A percentile compares a stretch with the other conserved stretches of the same genome.
phyloP scores from a whole-genome alignment of 2,797 vertebrate genomes.

The Thamnophis elegans region DNA sequence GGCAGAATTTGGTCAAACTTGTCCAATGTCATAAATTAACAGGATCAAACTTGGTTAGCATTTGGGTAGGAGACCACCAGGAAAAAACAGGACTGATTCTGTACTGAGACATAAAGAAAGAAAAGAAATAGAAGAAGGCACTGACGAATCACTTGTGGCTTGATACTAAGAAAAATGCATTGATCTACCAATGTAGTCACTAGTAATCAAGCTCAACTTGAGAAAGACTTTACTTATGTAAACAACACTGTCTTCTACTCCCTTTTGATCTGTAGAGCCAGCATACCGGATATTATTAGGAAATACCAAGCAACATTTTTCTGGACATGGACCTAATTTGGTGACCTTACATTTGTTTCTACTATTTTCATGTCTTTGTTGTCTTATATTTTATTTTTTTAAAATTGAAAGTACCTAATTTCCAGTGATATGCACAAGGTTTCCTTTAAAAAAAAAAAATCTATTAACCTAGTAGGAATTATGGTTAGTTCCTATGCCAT shows the following conservation, averaged over 20 bases:
- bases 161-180: neutral
- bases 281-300: neutral
- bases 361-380: neutral
- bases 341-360: neutral
- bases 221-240: neutral
- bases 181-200: neutral
- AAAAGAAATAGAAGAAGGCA: neutral
- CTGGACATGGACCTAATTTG: neutral
- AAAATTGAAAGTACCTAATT: neutral
- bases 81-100: neutral
- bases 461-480: neutral
- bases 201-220: neutral
- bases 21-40: neutral
- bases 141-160: neutral
- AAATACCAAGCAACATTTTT: neutral
- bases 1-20: neutral
- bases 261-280: neutral
- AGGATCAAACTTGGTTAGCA: neutral
- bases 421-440: neutral
- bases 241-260: neutral
- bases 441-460: neutral
- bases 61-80: neutral
- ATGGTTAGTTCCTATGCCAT: neutral
- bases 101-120: neutral
- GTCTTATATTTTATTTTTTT: neutral